Conservation (phyloP, 2,113 vertebrate species). For the Odontesthes bonariensis region DNA sequence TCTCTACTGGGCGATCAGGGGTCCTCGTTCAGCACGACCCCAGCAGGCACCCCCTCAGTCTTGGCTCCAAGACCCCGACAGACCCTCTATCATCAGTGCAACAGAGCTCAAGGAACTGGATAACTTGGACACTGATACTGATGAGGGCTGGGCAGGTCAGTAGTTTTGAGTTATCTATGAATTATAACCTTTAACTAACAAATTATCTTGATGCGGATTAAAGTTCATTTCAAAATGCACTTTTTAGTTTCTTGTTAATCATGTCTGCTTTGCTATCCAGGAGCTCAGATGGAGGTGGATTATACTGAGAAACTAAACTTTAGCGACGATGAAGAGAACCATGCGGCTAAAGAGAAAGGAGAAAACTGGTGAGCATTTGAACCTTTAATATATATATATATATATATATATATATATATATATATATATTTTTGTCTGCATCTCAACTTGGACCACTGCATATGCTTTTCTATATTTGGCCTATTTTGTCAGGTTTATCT, state of each 20-base stretch:
- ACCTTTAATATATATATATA: background rate
- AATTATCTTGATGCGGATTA: background rate
- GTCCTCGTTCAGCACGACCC: conserved; percentile 82
- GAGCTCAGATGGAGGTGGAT: conserved; percentile 98
- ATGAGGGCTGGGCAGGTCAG: conserved; percentile 99
- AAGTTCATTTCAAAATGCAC: background rate
- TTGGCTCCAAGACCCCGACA: conserved; percentile 91
- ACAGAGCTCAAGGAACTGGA: conserved; percentile 97
- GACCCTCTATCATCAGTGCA: conserved; percentile 95
- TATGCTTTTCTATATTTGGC: background rate
- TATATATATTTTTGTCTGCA: background rate
- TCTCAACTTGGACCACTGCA: background rate
- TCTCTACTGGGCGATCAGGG: conserved; percentile 73
- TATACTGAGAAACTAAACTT: conserved; percentile 99
- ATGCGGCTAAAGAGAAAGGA: conserved; percentile 89
- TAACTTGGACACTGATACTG: conserved; percentile 94
- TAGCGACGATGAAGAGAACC: conserved; percentile 98
- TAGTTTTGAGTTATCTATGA: background rate
- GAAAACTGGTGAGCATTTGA: conserved; percentile 85
- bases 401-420: too few species aligned
- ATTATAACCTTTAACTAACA: background rate
- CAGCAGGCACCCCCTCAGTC: conserved; percentile 82
- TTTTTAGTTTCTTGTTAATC: background rate
- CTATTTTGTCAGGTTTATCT: background rate
- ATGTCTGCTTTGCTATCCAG: conserved; percentile 69